Base-by-base conservation (phyloP, 2,888 invertebrate genomes). In the Cotesia congregata region DNA sequence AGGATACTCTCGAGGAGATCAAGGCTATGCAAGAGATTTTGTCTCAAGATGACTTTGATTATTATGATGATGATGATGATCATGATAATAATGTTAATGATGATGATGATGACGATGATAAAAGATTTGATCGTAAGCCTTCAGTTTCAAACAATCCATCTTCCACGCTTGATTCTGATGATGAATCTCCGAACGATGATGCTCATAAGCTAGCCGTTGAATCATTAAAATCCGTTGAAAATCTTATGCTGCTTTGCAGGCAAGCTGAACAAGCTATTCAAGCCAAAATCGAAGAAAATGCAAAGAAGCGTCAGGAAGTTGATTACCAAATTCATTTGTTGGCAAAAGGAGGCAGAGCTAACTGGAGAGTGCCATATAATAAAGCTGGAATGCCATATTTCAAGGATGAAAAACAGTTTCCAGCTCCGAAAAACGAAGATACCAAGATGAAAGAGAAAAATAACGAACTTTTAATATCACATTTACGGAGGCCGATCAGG, bases 331-430 rank as follows among this genome's bases (percentile, higher is more conserved):
- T 74, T 9, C 17, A 74, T 15, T 38, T 68, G 20, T 40, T 68
- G 40, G 15, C 15, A 59, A 67, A 59, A 61, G 61, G 68, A 15
- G 64, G 65, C 38, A 70, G 40, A 71, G 60, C 60, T 15, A 75
- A 71, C 15, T 70, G 70, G 72, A 30, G 39, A 20, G 20, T 68
- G 3, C 40, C 41, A 6, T 12, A 77, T 15, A 6, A 72, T 0
- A 65, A 50, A 71, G 90, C 92, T 85, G 91, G 93, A 41, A 90
- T 91, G 82, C 92, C 94, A 0, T 95, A 93, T 84, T 95, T 95
- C 81, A 94, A 94, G 83, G 93, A 94, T 82, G 89, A 85, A 30
- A 83, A 90, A 20, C 90, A 91, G 30, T 92, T 91, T 81, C 87
- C 90, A 3, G 91, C 93, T 20, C 92, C 92, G 0, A 85, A 88